A percentile compares a stretch with the other conserved stretches of the same genome.
These are phyloP conservation scores for Hirtodrosophila alboralis DNA, from an alignment of 2,888 invertebrate species.

Conservation along the genomic window DNA sequence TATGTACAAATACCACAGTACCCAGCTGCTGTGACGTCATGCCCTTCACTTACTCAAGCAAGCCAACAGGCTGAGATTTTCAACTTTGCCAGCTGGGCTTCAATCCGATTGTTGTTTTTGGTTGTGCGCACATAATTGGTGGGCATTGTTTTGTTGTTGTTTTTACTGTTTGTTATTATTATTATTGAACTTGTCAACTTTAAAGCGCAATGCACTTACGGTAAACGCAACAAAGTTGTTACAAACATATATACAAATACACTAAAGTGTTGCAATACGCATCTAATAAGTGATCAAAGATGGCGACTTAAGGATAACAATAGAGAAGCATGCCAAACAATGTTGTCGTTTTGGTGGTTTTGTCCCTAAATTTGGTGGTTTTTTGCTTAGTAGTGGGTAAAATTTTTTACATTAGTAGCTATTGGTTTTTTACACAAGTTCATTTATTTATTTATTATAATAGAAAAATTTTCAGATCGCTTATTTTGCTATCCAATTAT, in stretches of 20 bases:
- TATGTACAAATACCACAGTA: slow-evolving; percentile 14
- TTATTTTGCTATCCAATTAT: too few species aligned
- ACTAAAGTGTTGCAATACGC: neutral
- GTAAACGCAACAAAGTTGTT: slow-evolving; percentile 16
- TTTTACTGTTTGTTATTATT: too few species aligned
- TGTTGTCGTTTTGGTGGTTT: too few species aligned
- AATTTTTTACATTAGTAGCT: too few species aligned
- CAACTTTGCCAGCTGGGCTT: slow-evolving; percentile 13
- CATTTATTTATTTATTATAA: too few species aligned
- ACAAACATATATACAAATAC: neutral
- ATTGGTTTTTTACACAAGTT: too few species aligned
- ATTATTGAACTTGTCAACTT: slow-evolving; percentile 27
- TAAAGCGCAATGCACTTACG: slow-evolving; percentile 14
- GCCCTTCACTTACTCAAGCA: slow-evolving; percentile 76
- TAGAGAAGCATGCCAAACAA: too few species aligned
- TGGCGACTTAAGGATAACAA: slow-evolving; percentile 36
- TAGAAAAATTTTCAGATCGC: too few species aligned
- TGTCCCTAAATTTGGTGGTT: too few species aligned
- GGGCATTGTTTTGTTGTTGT: slow-evolving; percentile 15
- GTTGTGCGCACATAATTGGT: slow-evolving; percentile 4
- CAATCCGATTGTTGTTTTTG: slow-evolving; percentile 2
- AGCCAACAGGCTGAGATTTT: slow-evolving; percentile 36
- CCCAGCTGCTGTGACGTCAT: slow-evolving; percentile 66
- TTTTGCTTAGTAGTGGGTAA: too few species aligned
- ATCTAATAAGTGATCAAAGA: slow-evolving; percentile 19